Percentiles rank a stretch among this genome's conserved stretches.
phyloP scores from a whole-genome alignment of 2,888 invertebrate species.

The Didymodactylos carnosus region DNA sequence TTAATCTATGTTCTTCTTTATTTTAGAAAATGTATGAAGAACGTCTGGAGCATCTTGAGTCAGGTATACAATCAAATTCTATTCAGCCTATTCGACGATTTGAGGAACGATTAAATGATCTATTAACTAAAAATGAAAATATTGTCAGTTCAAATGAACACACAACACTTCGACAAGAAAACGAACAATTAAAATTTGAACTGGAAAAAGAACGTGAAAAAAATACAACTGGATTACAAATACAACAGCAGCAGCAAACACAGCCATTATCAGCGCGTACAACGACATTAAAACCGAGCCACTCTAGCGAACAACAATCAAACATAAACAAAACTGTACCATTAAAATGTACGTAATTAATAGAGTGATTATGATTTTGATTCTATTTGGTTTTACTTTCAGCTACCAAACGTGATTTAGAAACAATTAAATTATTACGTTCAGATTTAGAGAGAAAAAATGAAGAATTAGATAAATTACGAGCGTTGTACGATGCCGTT shows the following conservation, averaged over 20 bases:
- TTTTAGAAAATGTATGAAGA: too few relatives aligned
- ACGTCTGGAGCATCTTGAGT: too few relatives aligned
- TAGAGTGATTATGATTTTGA: not conserved
- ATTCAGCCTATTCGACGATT: too few relatives aligned
- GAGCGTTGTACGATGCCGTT: not conserved
- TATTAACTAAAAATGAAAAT: not conserved
- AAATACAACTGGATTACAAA: too few relatives aligned
- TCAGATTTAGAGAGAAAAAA: not conserved
- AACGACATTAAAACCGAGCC: too few relatives aligned
- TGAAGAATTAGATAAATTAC: not conserved
- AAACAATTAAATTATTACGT: not conserved
- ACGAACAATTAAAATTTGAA: not conserved
- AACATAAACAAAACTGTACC: too few relatives aligned
- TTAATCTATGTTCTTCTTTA: too few relatives aligned
- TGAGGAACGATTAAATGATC: not conserved
- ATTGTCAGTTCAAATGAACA: not conserved
- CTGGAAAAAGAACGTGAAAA: too few relatives aligned
- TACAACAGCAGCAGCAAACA: too few relatives aligned
- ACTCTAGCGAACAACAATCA: too few relatives aligned
- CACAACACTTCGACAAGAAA: not conserved
- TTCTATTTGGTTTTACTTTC: not conserved
- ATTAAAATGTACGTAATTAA: not conserved
- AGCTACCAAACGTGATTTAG: not conserved
- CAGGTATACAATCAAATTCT: too few relatives aligned
- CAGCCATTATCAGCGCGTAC: too few relatives aligned